Evolutionary conservation across 2,888 invertebrate species (phyloP), one percentile per base, ranked within the genome.

Genomic region (Lypha dubia): DNA sequence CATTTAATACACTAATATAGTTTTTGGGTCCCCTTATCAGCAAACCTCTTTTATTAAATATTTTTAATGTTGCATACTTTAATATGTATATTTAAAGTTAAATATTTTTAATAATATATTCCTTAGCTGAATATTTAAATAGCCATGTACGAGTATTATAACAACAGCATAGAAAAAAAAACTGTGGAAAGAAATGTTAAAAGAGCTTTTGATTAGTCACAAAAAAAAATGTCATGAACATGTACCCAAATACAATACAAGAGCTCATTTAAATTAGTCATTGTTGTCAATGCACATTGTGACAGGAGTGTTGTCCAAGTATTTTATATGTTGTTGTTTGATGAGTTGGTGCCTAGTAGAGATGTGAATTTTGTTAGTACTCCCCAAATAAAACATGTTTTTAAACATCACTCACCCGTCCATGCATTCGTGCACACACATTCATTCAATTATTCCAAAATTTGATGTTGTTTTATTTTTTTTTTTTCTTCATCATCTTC

Each of bases 331-430:
- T 63, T 9, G n/a, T n/a, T n/a, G n/a, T n/a, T n/a, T n/a, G n/a
- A n/a, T 24, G 15, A 15, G 17, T 32, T 41, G 6, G 32, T 22
- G 74, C 41, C 32, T 75, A n/a, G 22, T 38, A 17, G 46, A 17
- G 46, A 68, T 32, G 41, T 68, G 46, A n/a, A n/a, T n/a, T n/a
- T 60, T 60, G 24, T 8, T n/a, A n/a, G 28, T 24, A 67, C 46
- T 76, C 58, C 51, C 82, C 67, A 62, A 71, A 65, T 41, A 75
- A 51, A 76, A 76, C 70, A 67, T 65, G 41, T 82, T 67, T 65
- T n/a, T 28, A 7, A 51, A 56, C 74, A 73, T 65, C 56, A 76
- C 46, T 62, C 22, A 68, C 58, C 32, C 38, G 58, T 35, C 24
- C 38, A 35, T 67, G 38, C 58, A 56, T 5, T 53, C n/a, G 44